Evolutionary conservation across 2,888 invertebrate species (phyloP), one percentile per base, ranked within the genome.

Genomic region (Limnephilus rhombicus): DNA sequence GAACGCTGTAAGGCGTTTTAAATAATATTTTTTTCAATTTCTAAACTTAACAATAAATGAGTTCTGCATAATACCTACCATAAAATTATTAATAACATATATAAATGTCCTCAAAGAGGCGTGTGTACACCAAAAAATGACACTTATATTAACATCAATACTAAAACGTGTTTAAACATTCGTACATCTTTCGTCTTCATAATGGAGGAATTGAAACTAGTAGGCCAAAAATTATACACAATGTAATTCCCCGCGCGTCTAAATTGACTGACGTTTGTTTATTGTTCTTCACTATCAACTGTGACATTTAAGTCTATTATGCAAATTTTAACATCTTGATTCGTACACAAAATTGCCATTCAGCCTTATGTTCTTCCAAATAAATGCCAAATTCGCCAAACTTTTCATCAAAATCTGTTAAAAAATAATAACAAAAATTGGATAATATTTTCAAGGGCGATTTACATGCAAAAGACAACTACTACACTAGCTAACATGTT

Each of bases 351-450:
- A 31, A 37, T 37, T 34, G 37, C 83, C 83, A 83, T 37, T 34
- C 83, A 83, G 83, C 83, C 83, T 34, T 24, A 37, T 68, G 68
- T 41, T 83, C 34, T 41, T 83, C 34, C 37, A 83, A 83, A 83
- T 34, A 83, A 83, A 83, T 83, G 18, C 83, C 24, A 83, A 24
- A 37, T 18, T 37, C 37, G 7, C 18, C 83, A 18, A 24, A 37
- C 34, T 18, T 13, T 83, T 37, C 83, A 24, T 34, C 15, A 41
- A 49, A 49, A 68, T 68, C 68, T 68, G 68, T 68, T 24, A 68
- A 9, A 83, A 31, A 82, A 31, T 24, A 24, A 34, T 83, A 37
- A 83, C 37, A 37, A 83, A 83, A 34, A 37, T 83, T 41, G 34
- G 41, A 41, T 41, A 24, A 24, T 83, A 37, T 15, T 37, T 37